Evolutionary conservation across 2,888 invertebrate species (phyloP), one percentile per base, ranked within the genome.

Genomic region (Hedychridium roseum): DNA sequence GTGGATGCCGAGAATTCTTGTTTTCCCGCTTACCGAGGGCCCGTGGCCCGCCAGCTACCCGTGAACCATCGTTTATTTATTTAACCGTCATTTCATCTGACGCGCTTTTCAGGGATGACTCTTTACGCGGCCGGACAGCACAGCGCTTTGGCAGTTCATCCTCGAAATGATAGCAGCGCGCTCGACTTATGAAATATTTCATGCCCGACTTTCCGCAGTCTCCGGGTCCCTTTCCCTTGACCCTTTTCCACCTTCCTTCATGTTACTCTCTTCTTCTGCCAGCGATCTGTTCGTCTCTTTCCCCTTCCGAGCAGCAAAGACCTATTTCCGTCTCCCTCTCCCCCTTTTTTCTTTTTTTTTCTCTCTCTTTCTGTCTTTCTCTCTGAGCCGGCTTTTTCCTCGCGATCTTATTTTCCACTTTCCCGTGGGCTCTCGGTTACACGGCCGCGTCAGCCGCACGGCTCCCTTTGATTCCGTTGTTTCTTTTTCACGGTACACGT

Each of bases 11-110:
- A 18, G 23, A 21, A 41, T 49, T 57, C 39, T 48, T 42, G 36
- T 37, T 47, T 42, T n/a, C n/a, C 46, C 32, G 30, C 37, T 50
- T 47, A 41, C 42, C 30, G 31, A 38, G 35, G 17, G 43, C 43
- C 4, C 15, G 20, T 26, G 27, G 28, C 40, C 35, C 31, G 18
- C 39, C 7, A 27, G 26, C 34, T 26, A 34, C 40, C 34, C 21
- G 30, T 27, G 12, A 11, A 27, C 43, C 38, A 37, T 34, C 47
- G 34, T 43, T 66, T 62, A 64, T 56, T 67, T 64, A 67, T 66
- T 64, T 62, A 64, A 54, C 56, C 39, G 52, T 57, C 54, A 64
- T 60, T 59, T 48, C 55, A 47, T 18, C 50, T 43, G 46, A 48
- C 39, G 27, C 35, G 38, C 47, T 46, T 51, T 49, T 31, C n/a